phyloP scores from a whole-genome alignment of 37 sponge, comb jelly and placozoan genomes.

The Lycopodina hypogea region DNA sequence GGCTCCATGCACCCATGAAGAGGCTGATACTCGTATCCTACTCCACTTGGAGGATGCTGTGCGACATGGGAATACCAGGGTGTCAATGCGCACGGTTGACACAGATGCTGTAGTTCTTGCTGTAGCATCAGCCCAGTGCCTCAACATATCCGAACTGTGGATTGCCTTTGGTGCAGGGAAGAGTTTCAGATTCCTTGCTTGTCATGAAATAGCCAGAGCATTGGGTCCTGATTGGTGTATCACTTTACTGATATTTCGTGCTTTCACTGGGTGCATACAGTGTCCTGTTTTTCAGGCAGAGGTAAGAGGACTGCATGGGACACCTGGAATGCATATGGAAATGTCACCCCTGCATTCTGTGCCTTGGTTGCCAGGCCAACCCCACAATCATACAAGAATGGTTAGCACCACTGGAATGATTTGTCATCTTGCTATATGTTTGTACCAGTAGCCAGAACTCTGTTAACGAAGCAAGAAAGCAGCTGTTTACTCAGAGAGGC shows the following conservation, averaged over 20 bases:
- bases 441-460: not conserved
- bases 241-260: too few species aligned
- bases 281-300: constrained; percentile 8
- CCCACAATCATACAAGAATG: not conserved
- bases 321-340: too few species aligned
- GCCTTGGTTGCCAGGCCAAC: too few species aligned
- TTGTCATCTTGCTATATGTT: not conserved
- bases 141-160: constrained; percentile 7
- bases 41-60: constrained; percentile 20
- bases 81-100: constrained; percentile 5
- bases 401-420: not conserved
- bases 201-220: constrained; percentile 14
- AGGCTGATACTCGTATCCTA: constrained; percentile 17
- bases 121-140: not conserved
- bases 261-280: too few species aligned
- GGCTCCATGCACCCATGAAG: constrained; percentile 21
- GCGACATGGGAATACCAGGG: not conserved
- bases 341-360: constrained; percentile 16
- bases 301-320: constrained; percentile 13
- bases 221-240: constrained; percentile 5
- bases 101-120: constrained; percentile 33
- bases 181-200: constrained; percentile 18
- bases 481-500: not conserved
- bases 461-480: not conserved
- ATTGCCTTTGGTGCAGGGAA: constrained; percentile 21